Evolutionary conservation across 2,113 vertebrate species (phyloP), one percentile per base, ranked within the genome.

Genomic region (Athene cunicularia): DNA sequence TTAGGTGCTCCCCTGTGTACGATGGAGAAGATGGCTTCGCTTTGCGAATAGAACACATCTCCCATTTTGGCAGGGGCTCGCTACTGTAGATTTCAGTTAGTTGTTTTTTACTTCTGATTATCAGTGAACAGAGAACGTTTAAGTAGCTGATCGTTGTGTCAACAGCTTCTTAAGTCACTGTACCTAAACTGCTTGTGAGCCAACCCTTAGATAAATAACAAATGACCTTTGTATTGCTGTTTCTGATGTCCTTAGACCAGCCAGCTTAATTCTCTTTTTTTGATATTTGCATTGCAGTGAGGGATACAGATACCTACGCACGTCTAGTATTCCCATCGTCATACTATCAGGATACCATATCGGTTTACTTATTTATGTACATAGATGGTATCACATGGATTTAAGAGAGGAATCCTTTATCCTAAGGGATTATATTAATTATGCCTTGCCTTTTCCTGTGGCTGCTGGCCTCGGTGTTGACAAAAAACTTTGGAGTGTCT

Each of bases 61-160:
- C 19, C 0, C 0, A 2, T 41, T 75, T 27, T 39, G 67, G 37
- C 66, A n/a, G n/a, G n/a, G 27, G 45, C 32, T 86, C 1, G 0
- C n/a, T 49, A 2, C 64, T 30, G 49, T 41, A 28, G 39, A 5
- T 43, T n/a, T 41, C 52, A 30, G 26, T 22, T 53, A 35, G 27
- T 72, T 58, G 33, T 4, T 35, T 68, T 59, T 59, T 19, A 23
- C 14, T 68, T 63, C 5, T n/a, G 30, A 22, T 53, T 80, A 67
- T 76, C 1, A 0, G 7, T 59, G 39, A 89, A 73, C 52, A 72
- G 56, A 50, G 53, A 41, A 60, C 0, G 0, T 75, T 73, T 45
- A 41, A 62, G 14, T 58, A 50, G 64, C 37, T 67, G 50, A 11
- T 81, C 41, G 5, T 37, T 87, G 15, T 67, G 70, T 75, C 60